Evolutionary conservation across 2,797 vertebrate species (phyloP).

Genomic region (Harpagifer antarcticus): DNA sequence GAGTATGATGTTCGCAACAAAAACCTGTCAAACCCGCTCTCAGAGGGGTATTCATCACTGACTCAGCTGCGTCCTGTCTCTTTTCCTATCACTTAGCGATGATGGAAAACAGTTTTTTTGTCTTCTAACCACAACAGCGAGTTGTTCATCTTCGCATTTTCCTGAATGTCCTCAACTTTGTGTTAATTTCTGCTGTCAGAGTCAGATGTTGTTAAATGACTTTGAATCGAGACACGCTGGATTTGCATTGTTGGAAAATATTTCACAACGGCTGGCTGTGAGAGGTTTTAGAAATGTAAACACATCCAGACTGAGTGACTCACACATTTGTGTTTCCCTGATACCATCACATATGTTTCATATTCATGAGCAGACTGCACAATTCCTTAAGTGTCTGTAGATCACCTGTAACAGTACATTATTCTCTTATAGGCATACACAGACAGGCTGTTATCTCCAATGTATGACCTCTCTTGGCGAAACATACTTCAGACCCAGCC

Average conservation of each 20-base stretch:
- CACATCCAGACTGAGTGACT: conserved; percentile 25
- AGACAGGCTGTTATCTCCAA: background rate
- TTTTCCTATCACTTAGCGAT: conserved; percentile 36
- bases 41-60: conserved; percentile 69
- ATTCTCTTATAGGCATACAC: background rate
- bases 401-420: conserved; percentile 23
- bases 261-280: background rate
- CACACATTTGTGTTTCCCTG: conserved; percentile 18
- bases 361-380: conserved; percentile 41
- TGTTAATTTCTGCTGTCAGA: conserved; percentile 8
- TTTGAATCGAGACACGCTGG: background rate
- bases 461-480: background rate
- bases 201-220: conserved; percentile 15
- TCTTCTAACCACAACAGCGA: conserved; percentile 1
- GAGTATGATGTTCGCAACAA: conserved; percentile 70
- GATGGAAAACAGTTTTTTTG: conserved; percentile 40
- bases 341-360: conserved; percentile 43
- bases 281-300: conserved; percentile 40
- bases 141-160: conserved; percentile 21
- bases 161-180: background rate
- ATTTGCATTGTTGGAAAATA: background rate
- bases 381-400: conserved; percentile 29
- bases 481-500: background rate
- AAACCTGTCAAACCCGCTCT: conserved; percentile 64
- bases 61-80: conserved; percentile 41